Percentiles rank a stretch among this genome's conserved stretches.
Conservation (phyloP, 2,797 vertebrate genomes). For the Manis javanica region DNA sequence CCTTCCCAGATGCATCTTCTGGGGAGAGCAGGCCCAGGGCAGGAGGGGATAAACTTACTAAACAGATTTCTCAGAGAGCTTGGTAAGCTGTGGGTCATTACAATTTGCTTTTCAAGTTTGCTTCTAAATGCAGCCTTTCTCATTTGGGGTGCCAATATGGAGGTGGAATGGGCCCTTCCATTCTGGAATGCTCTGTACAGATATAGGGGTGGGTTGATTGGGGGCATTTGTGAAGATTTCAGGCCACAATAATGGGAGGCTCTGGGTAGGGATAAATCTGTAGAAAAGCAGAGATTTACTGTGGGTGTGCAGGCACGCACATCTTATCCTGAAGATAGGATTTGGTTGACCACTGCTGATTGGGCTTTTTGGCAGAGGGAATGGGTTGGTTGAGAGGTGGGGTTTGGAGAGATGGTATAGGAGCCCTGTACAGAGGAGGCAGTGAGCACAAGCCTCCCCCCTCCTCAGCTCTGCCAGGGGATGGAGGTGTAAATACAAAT, state of each 20-base stretch:
- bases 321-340: background rate
- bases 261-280: background rate
- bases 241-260: background rate
- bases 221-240: background rate
- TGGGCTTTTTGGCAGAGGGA: background rate
- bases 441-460: background rate
- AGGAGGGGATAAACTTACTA: background rate
- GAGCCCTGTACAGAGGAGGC: background rate
- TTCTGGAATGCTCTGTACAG: background rate
- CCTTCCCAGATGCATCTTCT: background rate
- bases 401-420: too few species aligned
- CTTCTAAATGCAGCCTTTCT: background rate
- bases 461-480: background rate
- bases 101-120: background rate
- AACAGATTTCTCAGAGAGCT: background rate
- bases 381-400: too few species aligned
- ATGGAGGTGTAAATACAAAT: background rate
- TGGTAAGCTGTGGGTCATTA: background rate
- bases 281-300: background rate
- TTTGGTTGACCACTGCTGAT: background rate
- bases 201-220: background rate
- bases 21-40: too few species aligned
- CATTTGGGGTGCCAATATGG: background rate
- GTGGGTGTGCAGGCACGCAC: background rate
- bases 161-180: background rate